Evolutionary conservation across 2,797 vertebrate species (phyloP), one percentile per base, ranked within the genome.

Genomic region (Anisognathus igniventris): DNA sequence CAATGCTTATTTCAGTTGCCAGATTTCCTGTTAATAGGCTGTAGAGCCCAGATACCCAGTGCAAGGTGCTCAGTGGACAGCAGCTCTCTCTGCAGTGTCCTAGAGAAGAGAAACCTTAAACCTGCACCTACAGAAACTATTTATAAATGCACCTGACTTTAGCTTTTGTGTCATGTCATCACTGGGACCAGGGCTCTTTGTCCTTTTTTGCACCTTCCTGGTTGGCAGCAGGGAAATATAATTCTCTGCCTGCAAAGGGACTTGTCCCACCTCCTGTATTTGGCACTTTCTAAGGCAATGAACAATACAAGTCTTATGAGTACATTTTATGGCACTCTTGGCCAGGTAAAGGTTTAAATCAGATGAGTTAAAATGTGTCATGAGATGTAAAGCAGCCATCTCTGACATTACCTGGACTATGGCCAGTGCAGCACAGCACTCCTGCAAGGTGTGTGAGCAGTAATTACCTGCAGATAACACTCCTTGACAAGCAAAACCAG

Each of bases 281-380:
- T 58, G 58, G 27, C 24, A 42, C 25, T 54, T 83, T 90, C 76
- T 28, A 73, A 93, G 85, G 68, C 70, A 94, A 95, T 92, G 94
- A 96, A 86, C 86, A 74, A 54, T 61, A 16, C 51, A 86, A 88
- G 64, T n/a, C 66, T 86, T 80, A 85, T 2, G 10, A 95, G 64
- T 72, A 77, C 44, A 64, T 94, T 97, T 97, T 88, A 86, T 65
- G 93, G 85, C 72, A 75, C 39, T 82, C 73, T 91, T 74, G 88
- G 77, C 93, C 90, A 96, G 92, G 86, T 83, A 93, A 89, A 94
- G 51, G 92, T 93, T 97, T 96, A 96, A 97, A 97, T 95, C 86
- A 96, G 90, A 92, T 47, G 92, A 90, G 78, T 93, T 97, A 91
- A 96, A 96, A 92, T 7, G 80, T 94, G 66, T 89, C 81, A 57